These are phyloP conservation scores for Patiria pectinifera DNA, from an alignment of 53 echinoderm and acorn worm genomes.

Conservation along the genomic window DNA sequence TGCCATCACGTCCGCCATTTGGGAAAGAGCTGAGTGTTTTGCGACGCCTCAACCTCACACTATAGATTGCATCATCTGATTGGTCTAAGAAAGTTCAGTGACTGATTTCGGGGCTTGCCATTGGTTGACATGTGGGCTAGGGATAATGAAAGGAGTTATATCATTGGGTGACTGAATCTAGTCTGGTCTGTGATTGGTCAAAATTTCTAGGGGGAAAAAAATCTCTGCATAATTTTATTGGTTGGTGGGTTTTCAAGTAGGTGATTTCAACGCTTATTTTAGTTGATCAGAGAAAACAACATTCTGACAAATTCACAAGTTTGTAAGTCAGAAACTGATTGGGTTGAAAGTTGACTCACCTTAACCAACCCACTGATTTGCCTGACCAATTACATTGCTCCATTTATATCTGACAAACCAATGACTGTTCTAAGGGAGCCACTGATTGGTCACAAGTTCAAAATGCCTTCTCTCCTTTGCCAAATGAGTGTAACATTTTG, in stretches of 20 bases:
- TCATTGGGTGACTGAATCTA: not conserved
- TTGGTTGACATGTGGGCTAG: conserved; percentile 2
- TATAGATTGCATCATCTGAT: not conserved
- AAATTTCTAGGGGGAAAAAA: not conserved
- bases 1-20: conserved; percentile 4
- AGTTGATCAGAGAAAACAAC: too few relatives aligned
- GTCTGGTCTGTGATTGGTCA: not conserved
- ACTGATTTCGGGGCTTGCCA: not conserved
- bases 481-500: too few relatives aligned
- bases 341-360: not conserved
- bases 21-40: not conserved
- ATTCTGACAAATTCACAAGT: not conserved
- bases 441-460: conserved; percentile 5
- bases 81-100: not conserved
- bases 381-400: not conserved
- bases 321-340: not conserved
- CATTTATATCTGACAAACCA: not conserved
- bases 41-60: not conserved
- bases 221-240: too few relatives aligned
- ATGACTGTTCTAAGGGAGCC: too few relatives aligned
- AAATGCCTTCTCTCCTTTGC: not conserved
- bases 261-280: too few relatives aligned
- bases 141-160: not conserved
- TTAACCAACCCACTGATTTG: not conserved
- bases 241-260: not conserved